These are phyloP conservation scores for Ariopsis seemanni DNA, from an alignment of 2,113 vertebrate genomes.

Conservation along the genomic window DNA sequence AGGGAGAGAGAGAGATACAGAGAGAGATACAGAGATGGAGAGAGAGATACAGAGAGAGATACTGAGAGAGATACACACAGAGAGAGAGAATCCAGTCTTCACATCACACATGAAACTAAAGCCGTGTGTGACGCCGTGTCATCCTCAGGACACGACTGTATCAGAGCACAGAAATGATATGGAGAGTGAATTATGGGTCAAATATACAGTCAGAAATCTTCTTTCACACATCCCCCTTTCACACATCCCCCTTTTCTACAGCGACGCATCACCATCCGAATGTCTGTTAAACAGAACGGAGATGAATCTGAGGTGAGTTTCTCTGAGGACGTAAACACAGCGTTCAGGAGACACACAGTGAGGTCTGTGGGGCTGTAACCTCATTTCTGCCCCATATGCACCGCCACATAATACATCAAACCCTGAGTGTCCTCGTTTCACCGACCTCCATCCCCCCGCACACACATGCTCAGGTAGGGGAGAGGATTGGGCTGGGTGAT, in stretches of 20 bases:
- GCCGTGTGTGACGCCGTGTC: neutral
- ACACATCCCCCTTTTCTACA: too few species aligned
- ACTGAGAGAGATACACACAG: neutral
- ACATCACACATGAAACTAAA: neutral
- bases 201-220: neutral
- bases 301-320: neutral
- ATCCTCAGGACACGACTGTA: neutral
- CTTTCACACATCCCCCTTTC: neutral
- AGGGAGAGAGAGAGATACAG: too few species aligned
- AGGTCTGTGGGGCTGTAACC: neutral
- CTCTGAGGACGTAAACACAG: neutral
- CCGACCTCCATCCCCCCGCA: neutral
- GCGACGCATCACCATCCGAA: too few species aligned
- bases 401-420: neutral
- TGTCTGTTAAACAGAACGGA: neutral
- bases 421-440: neutral
- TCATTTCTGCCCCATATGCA: conserved; percentile 7
- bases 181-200: neutral
- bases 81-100: neutral
- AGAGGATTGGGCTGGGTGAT: neutral
- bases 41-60: too few species aligned
- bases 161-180: neutral
- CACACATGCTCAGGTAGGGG: neutral
- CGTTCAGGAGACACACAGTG: neutral
- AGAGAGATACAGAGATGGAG: too few species aligned